Evolutionary conservation across 2,888 invertebrate genomes (phyloP).

Genomic region (Synergus japonicus): DNA sequence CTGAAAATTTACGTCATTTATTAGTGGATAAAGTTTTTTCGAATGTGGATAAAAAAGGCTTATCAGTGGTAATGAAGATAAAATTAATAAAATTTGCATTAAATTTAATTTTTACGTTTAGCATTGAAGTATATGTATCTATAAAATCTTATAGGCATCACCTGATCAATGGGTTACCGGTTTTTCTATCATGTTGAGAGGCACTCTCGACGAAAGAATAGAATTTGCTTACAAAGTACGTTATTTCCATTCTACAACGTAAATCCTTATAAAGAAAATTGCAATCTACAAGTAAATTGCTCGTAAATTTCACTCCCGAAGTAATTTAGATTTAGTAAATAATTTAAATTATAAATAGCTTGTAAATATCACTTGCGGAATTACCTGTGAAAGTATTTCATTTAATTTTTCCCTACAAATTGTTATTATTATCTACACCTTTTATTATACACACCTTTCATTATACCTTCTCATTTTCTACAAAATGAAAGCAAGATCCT

Average conservation of each 20-base stretch:
- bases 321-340: neutral
- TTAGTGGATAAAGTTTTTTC: constrained; percentile 70
- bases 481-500: neutral
- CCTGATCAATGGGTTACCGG: constrained; percentile 73
- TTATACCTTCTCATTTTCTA: neutral
- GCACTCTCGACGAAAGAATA: constrained; percentile 79
- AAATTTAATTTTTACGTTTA: neutral
- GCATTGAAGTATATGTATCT: neutral
- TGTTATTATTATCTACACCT: neutral
- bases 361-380: neutral
- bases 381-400: neutral
- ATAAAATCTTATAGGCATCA: constrained; percentile 46
- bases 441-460: neutral
- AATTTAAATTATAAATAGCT: neutral
- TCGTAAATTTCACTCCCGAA: neutral
- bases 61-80: constrained; percentile 56
- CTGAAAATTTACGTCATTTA: constrained; percentile 72
- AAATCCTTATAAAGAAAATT: neutral
- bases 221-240: constrained; percentile 69
- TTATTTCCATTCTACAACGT: constrained; percentile 15
- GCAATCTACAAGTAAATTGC: neutral
- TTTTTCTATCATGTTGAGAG: constrained; percentile 79
- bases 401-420: neutral
- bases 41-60: constrained; percentile 61
- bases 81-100: neutral